Base-by-base conservation (phyloP, 1,140 invertebrate species). In the Nasonia giraulti region DNA sequence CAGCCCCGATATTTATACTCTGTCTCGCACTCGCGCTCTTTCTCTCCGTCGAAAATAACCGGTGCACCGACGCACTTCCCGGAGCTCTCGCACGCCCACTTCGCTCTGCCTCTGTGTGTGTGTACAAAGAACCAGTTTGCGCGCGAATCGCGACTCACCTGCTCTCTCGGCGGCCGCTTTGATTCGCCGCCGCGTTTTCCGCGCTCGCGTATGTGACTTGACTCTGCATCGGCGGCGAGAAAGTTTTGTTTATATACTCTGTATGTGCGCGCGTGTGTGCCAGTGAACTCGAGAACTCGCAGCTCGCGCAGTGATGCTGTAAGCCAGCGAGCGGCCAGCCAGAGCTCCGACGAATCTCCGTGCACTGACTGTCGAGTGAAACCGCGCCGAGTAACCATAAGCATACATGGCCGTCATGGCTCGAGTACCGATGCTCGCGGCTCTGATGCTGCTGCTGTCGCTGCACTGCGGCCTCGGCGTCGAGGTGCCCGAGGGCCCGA, bases 401-500 rank as follows among this genome's bases (percentile, higher is more conserved):
- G 33, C 33, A 37, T 37, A 37, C 33, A 37, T 37, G 33, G 47
- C 55, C 14, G 40, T 44, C 40, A 62, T 62, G 55, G 55, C 55
- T 62, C 55, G 55, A 62, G 55, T 62, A n/a, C 14, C 55, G 55
- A 62, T 62, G 8, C 23, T 68, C 14, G 23, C 37, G 71, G 31
- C 37, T n/a, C 66, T 11, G 47, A 1, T 76, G 68, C 27, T 69
- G 20, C 37, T 84, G 74, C 89, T 88, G 89, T 91, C 88, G 90
- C 89, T 89, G 89, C 86, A 84, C 85, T 87, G 87, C 89, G 85
- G 88, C 50, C n/a, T 78, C 27, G 80, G 75, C 44, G 37, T 79
- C 87, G 89, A 87, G 88, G 84, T 82, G 33, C 77, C 55, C 75
- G 84, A 77, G 2, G 12, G 8, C 17, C 85, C 27, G 31, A n/a